Percentiles rank a stretch among this genome's conserved stretches.
These are phyloP conservation scores for western clawed frog (Xenopus tropicalis) DNA, from an alignment of 2,113 vertebrate species.

Conservation along the genomic window UCB_Xtro_10.0 CM004450.2:6987001-6987500, in stretches of 20 bases:
- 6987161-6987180: conserved; percentile 86
- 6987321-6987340: conserved; percentile 87
- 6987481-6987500: conserved; percentile 92
- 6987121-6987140: conserved; percentile 92
- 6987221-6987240: conserved; percentile 78
- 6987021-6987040: conserved; percentile 84
- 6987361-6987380: conserved; percentile 82
- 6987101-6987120: conserved; percentile 89
- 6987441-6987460: conserved; percentile 90
- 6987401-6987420: conserved; percentile 80
- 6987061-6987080: conserved; percentile 88
- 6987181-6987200: conserved; percentile 86
- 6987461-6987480: conserved; percentile 95
- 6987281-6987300: conserved; percentile 86
- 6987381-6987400: conserved; percentile 77
- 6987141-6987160: conserved; percentile 77
- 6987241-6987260: conserved; percentile 83
- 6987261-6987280: conserved; percentile 85
- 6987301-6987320: conserved; percentile 87
- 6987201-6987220: conserved; percentile 81
- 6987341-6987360: conserved; percentile 91
- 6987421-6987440: conserved; percentile 87
- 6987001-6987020: conserved; percentile 74
- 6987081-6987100: conserved; percentile 95
- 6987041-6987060: conserved; percentile 84